Evolutionary conservation across 2,113 vertebrate genomes (phyloP), one percentile per base, ranked within the genome.

Genomic region (Dicerorhinus sumatrensis): DNA sequence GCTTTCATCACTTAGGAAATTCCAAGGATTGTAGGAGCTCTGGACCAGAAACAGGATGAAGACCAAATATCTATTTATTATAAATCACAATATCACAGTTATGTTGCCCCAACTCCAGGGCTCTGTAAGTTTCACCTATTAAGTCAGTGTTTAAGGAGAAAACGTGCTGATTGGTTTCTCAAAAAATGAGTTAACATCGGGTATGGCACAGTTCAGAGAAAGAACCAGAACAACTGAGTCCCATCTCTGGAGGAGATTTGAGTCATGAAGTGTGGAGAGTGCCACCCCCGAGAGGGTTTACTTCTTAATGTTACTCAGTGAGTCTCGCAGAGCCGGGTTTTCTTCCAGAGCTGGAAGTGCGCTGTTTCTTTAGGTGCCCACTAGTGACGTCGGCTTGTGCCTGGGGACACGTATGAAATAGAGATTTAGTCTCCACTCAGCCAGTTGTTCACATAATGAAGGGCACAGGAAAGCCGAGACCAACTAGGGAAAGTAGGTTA

Each of bases 371-470:
- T 48, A 20, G 23, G 5, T 6, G 21, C 14, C 72, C 29, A 5
- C 25, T 51, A 12, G 42, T 42, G 42, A 42, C 42, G 4, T n/a
- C 87, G 79, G 54, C 48, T 25, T 25, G 0, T n/a, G 39, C 14
- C 42, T 4, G 3, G 23, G 46, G 3, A 12, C 13, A 0, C 2
- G 8, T 3, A n/a, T 29, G 16, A 46, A 56, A 5, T 8, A 20
- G 14, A 8, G 18, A 10, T 1, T 77, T 33, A 9, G 6, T 51
- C 36, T 3, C 11, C 2, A 31, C 14, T 72, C 23, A 48, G 70
- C 39, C 58, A 54, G 70, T 76, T 62, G 21, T 42, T 65, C 27
- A 11, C 8, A 6, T 6, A 33, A 20, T 33, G 63, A 56, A 12
- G 29, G 1, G 29, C 69, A n/a, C 11, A 10, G 42, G 16, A 54